These are phyloP conservation scores for Tetropium fuscum DNA, from an alignment of 2,888 invertebrate species.

Conservation along the genomic window DNA sequence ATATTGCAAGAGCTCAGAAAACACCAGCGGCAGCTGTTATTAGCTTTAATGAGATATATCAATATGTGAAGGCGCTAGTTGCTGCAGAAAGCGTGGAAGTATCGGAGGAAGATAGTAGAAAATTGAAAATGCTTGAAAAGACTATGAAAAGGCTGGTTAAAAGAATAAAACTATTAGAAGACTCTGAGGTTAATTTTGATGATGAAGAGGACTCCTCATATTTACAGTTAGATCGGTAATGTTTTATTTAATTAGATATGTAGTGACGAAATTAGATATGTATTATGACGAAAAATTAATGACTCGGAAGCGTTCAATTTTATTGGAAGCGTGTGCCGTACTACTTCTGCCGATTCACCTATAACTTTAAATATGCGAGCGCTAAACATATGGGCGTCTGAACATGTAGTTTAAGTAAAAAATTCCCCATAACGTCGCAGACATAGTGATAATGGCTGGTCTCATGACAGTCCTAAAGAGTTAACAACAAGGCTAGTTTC, in stretches of 20 bases:
- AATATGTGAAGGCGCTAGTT: slow-evolving; percentile 39
- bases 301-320: too few species aligned
- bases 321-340: too few species aligned
- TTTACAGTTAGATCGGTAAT: slow-evolving; percentile 75
- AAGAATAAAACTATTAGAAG: slow-evolving; percentile 76
- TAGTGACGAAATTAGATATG: neutral
- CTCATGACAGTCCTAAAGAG: too few species aligned
- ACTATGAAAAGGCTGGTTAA: slow-evolving; percentile 73
- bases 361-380: too few species aligned
- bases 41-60: slow-evolving; percentile 50
- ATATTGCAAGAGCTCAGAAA: slow-evolving; percentile 35
- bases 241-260: slow-evolving; percentile 7
- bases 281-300: neutral
- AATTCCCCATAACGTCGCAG: too few species aligned
- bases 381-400: too few species aligned
- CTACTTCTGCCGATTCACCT: too few species aligned
- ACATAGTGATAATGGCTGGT: too few species aligned
- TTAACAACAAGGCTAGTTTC: too few species aligned
- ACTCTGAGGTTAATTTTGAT: slow-evolving; percentile 78
- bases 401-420: too few species aligned
- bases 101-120: slow-evolving; percentile 37
- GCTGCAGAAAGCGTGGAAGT: slow-evolving; percentile 43
- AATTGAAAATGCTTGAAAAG: slow-evolving; percentile 64
- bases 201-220: slow-evolving; percentile 79
- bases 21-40: slow-evolving; percentile 44